Conservation (phyloP, 1,140 invertebrate species). For the Yoshiicerus persimilis region DNA sequence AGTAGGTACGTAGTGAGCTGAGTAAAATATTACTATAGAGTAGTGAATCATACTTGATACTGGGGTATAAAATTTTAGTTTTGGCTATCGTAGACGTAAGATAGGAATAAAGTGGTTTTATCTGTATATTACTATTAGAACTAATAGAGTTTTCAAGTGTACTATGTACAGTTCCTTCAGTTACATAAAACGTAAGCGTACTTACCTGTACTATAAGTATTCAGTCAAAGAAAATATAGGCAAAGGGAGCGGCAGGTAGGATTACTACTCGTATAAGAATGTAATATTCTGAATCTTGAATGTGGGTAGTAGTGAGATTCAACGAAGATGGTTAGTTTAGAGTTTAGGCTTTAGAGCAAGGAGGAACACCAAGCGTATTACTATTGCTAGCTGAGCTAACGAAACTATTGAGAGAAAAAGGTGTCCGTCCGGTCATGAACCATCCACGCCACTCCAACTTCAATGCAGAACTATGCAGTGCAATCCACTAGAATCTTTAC, state of each 20-base stretch:
- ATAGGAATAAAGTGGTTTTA: background rate
- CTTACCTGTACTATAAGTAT: background rate
- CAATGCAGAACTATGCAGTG: background rate
- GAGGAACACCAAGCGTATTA: background rate
- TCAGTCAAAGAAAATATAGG: background rate
- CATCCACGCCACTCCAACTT: background rate
- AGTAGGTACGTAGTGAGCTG: background rate
- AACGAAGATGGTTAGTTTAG: background rate
- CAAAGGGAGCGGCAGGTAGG: background rate
- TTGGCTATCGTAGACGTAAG: background rate
- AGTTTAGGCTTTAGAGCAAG: too few relatives aligned
- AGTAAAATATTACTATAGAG: background rate
- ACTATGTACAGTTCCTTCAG: background rate
- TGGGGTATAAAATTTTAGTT: background rate
- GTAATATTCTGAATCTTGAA: too few relatives aligned
- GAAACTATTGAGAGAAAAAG: background rate
- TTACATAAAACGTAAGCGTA: background rate
- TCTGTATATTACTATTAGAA: background rate
- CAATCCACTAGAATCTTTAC: background rate
- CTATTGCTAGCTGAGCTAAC: background rate
- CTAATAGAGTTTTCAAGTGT: too few relatives aligned
- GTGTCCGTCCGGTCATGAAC: conserved; percentile 41
- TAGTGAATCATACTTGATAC: background rate
- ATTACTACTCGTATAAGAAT: background rate
- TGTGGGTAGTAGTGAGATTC: background rate